A percentile compares a stretch with the other conserved stretches of the same genome.
These are phyloP conservation scores for Microcaecilia unicolor DNA, from an alignment of 2,797 vertebrate genomes.

Conservation along the genomic window DNA sequence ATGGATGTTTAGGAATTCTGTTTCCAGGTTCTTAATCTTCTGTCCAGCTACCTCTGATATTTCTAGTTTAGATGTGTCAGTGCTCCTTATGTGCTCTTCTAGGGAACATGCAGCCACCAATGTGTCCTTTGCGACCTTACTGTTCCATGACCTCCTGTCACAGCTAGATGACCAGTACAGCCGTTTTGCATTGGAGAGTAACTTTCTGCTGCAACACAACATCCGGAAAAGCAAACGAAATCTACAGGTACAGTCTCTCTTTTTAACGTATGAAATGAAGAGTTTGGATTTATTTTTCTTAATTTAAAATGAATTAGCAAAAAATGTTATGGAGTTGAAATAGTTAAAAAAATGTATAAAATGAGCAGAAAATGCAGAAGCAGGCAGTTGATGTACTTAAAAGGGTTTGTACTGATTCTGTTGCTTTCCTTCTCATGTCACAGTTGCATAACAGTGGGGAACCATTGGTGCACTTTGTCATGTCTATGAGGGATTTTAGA, in stretches of 20 bases:
- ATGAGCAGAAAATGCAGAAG: no score
- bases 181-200: conserved; percentile 85
- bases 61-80: no score
- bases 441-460: no score
- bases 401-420: no score
- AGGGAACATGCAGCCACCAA: conserved; percentile 84
- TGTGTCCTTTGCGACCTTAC: conserved; percentile 75
- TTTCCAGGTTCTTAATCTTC: background rate
- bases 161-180: conserved; percentile 93
- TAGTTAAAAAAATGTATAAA: no score
- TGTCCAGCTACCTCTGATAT: background rate
- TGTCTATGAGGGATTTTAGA: no score
- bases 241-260: conserved; percentile 67
- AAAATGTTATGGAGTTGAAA: no score
- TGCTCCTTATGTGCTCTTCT: no score
- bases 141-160: conserved; percentile 85
- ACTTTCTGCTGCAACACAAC: conserved; percentile 94
- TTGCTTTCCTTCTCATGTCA: no score
- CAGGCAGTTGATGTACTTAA: no score
- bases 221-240: conserved; percentile 96
- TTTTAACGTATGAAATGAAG: background rate
- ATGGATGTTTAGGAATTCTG: no score
- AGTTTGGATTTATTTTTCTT: background rate
- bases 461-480: no score
- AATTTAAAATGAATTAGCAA: background rate